Conservation (phyloP, 2,797 vertebrate species). For the Cirrhinus molitorella region DNA sequence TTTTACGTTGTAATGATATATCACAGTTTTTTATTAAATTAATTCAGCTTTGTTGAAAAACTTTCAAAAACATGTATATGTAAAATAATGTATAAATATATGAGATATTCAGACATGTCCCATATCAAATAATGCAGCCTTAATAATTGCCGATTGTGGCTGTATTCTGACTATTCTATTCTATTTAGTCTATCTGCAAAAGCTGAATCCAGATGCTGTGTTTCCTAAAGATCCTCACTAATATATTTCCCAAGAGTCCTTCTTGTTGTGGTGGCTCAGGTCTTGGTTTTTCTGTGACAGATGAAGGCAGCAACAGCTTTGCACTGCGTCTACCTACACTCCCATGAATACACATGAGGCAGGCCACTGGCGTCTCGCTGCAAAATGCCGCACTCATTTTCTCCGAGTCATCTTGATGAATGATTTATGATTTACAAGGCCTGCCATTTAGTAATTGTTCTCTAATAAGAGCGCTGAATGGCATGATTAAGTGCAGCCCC, state of each 20-base stretch:
- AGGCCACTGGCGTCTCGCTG: constrained; percentile 51
- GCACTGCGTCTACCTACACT: constrained; percentile 7
- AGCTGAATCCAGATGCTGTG: background rate
- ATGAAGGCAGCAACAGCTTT: constrained; percentile 30
- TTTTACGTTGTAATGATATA: background rate
- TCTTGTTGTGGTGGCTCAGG: background rate
- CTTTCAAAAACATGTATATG: background rate
- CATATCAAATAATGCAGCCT: background rate
- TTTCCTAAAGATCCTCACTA: constrained; percentile 31
- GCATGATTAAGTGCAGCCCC: constrained; percentile 74
- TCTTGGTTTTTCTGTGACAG: background rate
- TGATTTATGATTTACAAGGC: constrained; percentile 80
- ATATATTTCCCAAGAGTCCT: constrained; percentile 12
- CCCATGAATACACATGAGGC: constrained; percentile 66
- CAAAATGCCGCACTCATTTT: constrained; percentile 62
- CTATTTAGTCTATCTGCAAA: constrained; percentile 26
- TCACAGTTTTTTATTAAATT: background rate
- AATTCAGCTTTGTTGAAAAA: background rate
- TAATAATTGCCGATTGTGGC: background rate
- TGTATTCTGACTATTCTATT: constrained; percentile 10
- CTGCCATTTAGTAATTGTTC: constrained; percentile 80
- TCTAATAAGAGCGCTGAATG: constrained; percentile 78
- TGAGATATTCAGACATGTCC: background rate
- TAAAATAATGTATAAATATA: too few relatives aligned
- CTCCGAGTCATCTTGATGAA: constrained; percentile 69